Base-by-base conservation (phyloP, 2,797 vertebrate species). In the Pipistrellus nathusii region DNA sequence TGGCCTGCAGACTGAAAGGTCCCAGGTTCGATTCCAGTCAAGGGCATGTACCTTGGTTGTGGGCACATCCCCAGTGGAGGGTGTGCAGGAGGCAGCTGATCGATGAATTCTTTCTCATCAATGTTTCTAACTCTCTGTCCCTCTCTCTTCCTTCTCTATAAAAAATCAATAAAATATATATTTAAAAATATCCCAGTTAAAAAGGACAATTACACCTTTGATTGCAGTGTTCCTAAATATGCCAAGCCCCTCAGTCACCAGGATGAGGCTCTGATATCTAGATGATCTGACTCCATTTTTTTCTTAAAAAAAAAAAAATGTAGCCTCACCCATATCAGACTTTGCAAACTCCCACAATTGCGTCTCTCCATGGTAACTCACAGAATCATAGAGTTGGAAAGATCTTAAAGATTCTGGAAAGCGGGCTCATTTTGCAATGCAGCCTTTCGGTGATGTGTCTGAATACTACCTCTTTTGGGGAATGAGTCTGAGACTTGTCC, bases 221-320 rank as follows among this genome's bases (percentile, higher is more conserved):
- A 87, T n/a, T 82, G 73, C 41, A 41, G 41, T 12, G 35, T 93
- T 95, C 66, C 27, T 11, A 32, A 68, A 69, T 53, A 85, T 59
- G 68, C 51, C 66, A 30, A 89, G 53, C 4, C 68, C 71, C 71
- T 88, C 12, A 21, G 51, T 71, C 35, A 78, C n/a, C 10, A 41
- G 27, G 25, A 53, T 77, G 38, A 85, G 57, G 20, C 38, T 90
- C 55, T 75, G 30, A 51, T 71, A 41, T 71, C 69, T 83, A 57
- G 13, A 78, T 51, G 20, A 73, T 11, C 80, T 73, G 48, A 35
- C 13, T 51, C 14, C 32, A 59, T 84, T 84, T 80, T 92, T 57
- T 91, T 84, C 10, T n/a, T 59, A 48, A 13, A 27, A 66, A 76
- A 81, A 66, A 72, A 81, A 23, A 86, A 72, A 62, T 20, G 3